Conservation (phyloP, 2,113 vertebrate species). For the Corythornis cristatus region DNA sequence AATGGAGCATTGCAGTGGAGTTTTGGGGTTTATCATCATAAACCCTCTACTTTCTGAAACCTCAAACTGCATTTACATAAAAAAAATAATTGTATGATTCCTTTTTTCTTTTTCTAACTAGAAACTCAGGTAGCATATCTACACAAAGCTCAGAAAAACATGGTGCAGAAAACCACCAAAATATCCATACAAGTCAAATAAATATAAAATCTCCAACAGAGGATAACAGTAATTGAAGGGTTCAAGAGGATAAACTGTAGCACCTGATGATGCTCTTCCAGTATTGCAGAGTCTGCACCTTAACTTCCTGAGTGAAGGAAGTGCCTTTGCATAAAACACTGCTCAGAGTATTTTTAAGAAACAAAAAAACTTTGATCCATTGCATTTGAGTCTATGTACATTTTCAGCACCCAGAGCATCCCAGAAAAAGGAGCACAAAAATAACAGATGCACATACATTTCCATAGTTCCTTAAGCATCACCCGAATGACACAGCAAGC, state of each 20-base stretch:
- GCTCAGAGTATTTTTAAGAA: neutral
- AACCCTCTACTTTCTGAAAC: neutral
- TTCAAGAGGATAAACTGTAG: neutral
- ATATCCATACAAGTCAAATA: neutral
- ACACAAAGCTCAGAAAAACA: neutral
- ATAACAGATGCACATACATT: neutral
- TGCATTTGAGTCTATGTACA: neutral
- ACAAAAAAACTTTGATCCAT: neutral
- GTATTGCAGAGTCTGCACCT: neutral
- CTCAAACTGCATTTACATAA: neutral
- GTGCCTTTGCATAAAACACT: neutral
- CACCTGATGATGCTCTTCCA: neutral
- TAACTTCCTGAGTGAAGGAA: neutral
- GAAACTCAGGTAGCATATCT: neutral
- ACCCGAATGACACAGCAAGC: neutral
- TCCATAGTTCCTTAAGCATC: neutral
- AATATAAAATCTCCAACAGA: neutral
- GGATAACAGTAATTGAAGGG: rapidly evolving
- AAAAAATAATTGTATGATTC: neutral
- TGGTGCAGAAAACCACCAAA: neutral
- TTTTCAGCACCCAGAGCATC: neutral
- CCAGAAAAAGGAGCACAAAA: neutral
- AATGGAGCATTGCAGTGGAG: neutral
- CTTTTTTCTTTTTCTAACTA: neutral
- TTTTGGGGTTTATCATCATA: neutral